Base-by-base conservation (phyloP, 2,113 vertebrate genomes). In the Lamprotornis superbus region DNA sequence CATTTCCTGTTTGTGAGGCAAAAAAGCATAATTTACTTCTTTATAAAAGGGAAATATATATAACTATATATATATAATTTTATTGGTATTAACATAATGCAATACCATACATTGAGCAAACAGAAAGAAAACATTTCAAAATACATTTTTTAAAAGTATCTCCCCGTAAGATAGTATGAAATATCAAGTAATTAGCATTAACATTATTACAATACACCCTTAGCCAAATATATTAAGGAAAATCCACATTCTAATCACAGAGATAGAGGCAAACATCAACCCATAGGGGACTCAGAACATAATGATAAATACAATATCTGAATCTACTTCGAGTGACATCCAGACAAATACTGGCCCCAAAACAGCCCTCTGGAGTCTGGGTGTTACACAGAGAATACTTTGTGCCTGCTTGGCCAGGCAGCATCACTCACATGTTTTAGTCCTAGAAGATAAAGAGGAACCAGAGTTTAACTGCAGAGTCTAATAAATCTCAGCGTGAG, bases 81-180 rank as follows among this genome's bases (percentile, higher is more conserved):
- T 98, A 98, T 98, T 98, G 97, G 97, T 98, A 98, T 98, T 98
- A 97, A 98, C 97, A 98, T 96, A 98, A 97, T 96, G 98, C 98
- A 98, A 98, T 98, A 98, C 97, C 97, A 97, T 97, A 98, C 98
- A 98, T 97, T 96, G 96, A 95, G 94, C 97, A 74, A 94, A 98
- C 97, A 98, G 97, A 97, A 98, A 98, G 97, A 95, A 98, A 98
- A 98, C 98, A 98, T 98, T 98, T 98, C 95, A 98, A 98, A 98
- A 98, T 98, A 98, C 98, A 98, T 97, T 97, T 96, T 96, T 98
- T 98, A 97, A 98, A 98, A 97, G 97, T 93, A 95, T 97, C 92
- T 98, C 90, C 98, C 97, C 97, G n/a, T 98, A 97, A 97, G 95
- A 98, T 98, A 98, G 97, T 98, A 98, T 96, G 98, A 98, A 98